These are phyloP conservation scores for Vidua chalybeata DNA, from an alignment of 2,113 vertebrate genomes.

Conservation along the genomic window DNA sequence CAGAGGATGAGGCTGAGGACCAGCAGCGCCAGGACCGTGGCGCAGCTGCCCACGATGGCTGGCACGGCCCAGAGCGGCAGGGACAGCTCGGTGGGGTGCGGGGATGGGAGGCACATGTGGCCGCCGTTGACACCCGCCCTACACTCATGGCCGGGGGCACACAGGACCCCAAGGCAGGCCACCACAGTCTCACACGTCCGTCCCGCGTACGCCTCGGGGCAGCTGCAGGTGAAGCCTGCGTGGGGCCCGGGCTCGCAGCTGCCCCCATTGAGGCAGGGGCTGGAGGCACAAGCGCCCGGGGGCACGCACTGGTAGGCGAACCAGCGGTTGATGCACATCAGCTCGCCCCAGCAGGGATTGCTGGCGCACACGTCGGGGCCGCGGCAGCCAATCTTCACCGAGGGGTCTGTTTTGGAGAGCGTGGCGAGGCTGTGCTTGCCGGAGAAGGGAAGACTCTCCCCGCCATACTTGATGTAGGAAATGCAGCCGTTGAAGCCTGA, in stretches of 20 bases:
- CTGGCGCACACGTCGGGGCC: slow-evolving; percentile 93
- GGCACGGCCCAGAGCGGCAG: slow-evolving; percentile 96
- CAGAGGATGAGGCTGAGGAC: slow-evolving; percentile 93
- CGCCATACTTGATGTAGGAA: slow-evolving; percentile 87
- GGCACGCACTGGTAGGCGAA: slow-evolving; percentile 90
- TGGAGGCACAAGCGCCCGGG: slow-evolving; percentile 87
- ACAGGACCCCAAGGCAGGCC: slow-evolving; percentile 87
- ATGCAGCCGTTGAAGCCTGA: slow-evolving; percentile 93
- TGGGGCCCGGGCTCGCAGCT: slow-evolving; percentile 83
- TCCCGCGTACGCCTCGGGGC: slow-evolving; percentile 85
- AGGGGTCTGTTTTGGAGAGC: slow-evolving; percentile 83
- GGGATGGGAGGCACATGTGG: slow-evolving; percentile 78
- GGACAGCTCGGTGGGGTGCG: slow-evolving; percentile 72
- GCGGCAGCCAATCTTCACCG: slow-evolving; percentile 89
- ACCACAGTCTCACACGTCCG: slow-evolving; percentile 84
- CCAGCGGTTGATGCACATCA: slow-evolving; percentile 96
- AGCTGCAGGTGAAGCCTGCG: slow-evolving; percentile 84
- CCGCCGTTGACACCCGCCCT: slow-evolving; percentile 74
- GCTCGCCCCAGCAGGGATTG: slow-evolving; percentile 88
- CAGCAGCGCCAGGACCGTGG: slow-evolving; percentile 86
- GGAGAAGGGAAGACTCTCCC: slow-evolving; percentile 85
- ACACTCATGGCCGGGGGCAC: slow-evolving; percentile 82
- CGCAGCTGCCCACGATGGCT: slow-evolving; percentile 93
- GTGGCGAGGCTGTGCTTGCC: slow-evolving; percentile 86
- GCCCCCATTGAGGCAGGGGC: slow-evolving; percentile 90